Evolutionary conservation across 2,888 invertebrate genomes (phyloP).

Genomic region (Lithophane leautieri): DNA sequence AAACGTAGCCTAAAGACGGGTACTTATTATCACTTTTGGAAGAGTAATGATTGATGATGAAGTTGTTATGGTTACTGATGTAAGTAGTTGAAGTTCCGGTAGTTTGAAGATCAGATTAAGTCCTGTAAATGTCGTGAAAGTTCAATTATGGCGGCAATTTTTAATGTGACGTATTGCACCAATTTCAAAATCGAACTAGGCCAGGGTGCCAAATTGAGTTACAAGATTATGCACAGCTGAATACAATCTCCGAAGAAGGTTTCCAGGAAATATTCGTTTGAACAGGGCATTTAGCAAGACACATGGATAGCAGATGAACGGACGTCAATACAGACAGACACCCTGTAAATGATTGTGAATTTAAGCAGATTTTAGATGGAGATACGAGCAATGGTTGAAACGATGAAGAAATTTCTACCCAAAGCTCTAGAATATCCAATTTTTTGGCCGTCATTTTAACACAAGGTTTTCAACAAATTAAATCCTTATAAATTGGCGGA

Average conservation of each 20-base stretch:
- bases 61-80: background rate
- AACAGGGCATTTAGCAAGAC: background rate
- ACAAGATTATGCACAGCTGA: background rate
- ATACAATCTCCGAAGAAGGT: background rate
- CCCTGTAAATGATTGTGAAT: background rate
- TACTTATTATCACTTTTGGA: slow-evolving; percentile 48
- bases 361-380: background rate
- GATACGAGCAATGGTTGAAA: background rate
- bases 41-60: slow-evolving; percentile 56
- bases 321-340: no score
- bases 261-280: background rate
- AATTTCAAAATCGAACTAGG: slow-evolving; percentile 15
- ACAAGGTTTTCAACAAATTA: background rate
- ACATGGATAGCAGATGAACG: background rate
- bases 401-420: background rate
- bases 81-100: background rate
- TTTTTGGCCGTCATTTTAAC: background rate
- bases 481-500: slow-evolving; percentile 31
- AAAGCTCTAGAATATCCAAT: background rate
- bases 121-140: background rate
- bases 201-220: background rate
- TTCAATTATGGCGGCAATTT: slow-evolving; percentile 1
- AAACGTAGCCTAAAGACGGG: slow-evolving; percentile 40
- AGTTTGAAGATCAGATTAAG: background rate
- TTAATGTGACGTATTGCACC: background rate